These are phyloP conservation scores for Heliconius erato DNA, from an alignment of 2,888 invertebrate species.

Conservation along the genomic window DNA sequence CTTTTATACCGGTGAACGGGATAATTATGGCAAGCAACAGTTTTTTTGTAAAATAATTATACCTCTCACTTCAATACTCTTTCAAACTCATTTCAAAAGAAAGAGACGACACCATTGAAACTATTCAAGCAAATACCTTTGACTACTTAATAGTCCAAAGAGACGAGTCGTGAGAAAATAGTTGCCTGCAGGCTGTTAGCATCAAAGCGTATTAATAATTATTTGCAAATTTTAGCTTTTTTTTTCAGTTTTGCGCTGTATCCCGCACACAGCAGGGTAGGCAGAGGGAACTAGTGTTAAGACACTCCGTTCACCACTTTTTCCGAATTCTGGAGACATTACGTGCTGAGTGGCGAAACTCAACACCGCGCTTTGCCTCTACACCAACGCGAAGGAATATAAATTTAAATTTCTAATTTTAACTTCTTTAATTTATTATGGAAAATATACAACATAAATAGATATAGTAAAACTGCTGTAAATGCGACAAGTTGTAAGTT, in stretches of 20 bases:
- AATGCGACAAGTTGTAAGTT: too few relatives aligned
- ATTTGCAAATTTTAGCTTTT: constrained; percentile 4
- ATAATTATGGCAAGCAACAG: neutral
- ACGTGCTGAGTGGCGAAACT: too few relatives aligned
- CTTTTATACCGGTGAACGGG: neutral
- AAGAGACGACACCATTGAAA: constrained; percentile 60
- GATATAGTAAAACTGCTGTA: too few relatives aligned
- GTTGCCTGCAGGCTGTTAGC: constrained; percentile 57
- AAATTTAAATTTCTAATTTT: neutral
- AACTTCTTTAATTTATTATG: neutral
- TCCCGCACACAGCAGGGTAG: too few relatives aligned
- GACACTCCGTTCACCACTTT: too few relatives aligned
- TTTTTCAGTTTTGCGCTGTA: too few relatives aligned
- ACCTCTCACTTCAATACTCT: constrained; percentile 29
- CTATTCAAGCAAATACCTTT: constrained; percentile 76
- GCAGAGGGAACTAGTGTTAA: too few relatives aligned
- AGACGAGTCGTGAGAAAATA: constrained; percentile 74
- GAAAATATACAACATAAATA: neutral
- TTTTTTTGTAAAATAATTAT: constrained; percentile 10
- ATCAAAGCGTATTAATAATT: constrained; percentile 56
- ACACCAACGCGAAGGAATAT: too few relatives aligned
- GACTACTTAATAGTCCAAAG: constrained; percentile 72
- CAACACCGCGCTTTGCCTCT: too few relatives aligned
- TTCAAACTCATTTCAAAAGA: constrained; percentile 47
- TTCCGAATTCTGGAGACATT: too few relatives aligned